A percentile compares a stretch with the other conserved stretches of the same genome.
These are phyloP conservation scores for Agrilus biguttatus DNA, from an alignment of 2,888 invertebrate genomes.

Conservation along the genomic window DNA sequence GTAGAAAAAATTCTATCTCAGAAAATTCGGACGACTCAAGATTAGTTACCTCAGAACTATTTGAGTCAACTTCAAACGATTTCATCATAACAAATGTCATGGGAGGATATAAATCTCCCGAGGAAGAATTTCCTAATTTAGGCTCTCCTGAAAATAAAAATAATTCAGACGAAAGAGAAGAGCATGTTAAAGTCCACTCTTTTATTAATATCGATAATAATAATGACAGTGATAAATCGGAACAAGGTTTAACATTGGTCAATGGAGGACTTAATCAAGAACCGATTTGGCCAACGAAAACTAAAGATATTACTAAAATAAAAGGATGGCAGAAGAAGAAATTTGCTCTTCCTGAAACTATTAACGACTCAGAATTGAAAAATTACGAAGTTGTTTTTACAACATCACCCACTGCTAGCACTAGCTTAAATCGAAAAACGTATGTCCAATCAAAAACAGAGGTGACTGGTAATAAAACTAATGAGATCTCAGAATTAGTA, in stretches of 20 bases:
- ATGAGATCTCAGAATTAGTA: not conserved
- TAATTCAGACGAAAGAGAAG: conserved; percentile 28
- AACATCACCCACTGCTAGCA: not conserved
- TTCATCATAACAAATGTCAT: conserved; percentile 15
- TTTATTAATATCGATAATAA: not conserved
- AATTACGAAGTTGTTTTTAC: not conserved
- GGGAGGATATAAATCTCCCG: conserved; percentile 14
- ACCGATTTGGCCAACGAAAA: conserved; percentile 18
- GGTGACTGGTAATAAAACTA: not conserved
- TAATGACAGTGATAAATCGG: not conserved
- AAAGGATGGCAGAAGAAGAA: conserved; percentile 25
- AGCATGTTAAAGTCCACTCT: conserved; percentile 12
- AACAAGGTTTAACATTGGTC: not conserved
- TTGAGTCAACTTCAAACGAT: not conserved
- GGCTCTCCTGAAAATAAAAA: conserved; percentile 13
- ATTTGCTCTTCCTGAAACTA: conserved; percentile 1
- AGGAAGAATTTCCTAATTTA: conserved; percentile 15
- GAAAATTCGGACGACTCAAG: no score
- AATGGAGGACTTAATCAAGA: not conserved
- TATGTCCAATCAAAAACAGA: not conserved
- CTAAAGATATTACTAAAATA: conserved; percentile 27
- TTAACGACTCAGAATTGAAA: conserved; percentile 3
- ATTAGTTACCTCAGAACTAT: no score
- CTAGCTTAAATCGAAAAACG: not conserved
- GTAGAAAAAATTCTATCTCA: no score